Conservation (phyloP, 2,888 invertebrate species). For the Xestia sexstrigata region DNA sequence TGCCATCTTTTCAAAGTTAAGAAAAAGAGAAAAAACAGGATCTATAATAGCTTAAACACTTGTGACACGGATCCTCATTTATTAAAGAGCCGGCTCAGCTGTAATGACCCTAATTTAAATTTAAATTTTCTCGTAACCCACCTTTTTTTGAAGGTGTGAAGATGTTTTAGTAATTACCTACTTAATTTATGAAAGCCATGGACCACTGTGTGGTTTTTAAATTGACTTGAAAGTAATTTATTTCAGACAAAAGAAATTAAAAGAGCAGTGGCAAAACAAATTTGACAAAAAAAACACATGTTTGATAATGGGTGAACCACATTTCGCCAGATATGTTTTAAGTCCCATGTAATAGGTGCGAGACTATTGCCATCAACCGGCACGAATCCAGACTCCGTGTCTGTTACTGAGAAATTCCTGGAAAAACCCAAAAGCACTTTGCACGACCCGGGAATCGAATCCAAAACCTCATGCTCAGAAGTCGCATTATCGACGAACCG, state of each 20-base stretch:
- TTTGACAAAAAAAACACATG: neutral
- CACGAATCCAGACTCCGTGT: too few relatives aligned
- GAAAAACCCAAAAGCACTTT: too few relatives aligned
- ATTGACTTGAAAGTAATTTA: neutral
- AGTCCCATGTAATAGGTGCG: too few relatives aligned
- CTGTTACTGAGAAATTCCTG: too few relatives aligned
- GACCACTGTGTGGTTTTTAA: neutral
- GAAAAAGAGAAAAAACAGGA: neutral
- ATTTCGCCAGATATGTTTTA: too few relatives aligned
- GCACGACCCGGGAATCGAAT: too few relatives aligned
- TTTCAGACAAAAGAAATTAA: neutral
- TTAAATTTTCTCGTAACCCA: neutral
- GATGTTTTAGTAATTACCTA: conserved; percentile 8
- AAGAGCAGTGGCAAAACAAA: too few relatives aligned
- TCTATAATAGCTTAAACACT: conserved; percentile 10
- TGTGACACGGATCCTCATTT: conserved; percentile 12
- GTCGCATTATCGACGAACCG: too few relatives aligned
- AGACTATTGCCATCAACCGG: too few relatives aligned
- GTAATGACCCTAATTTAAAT: conserved; percentile 24
- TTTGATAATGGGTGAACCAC: too few relatives aligned
- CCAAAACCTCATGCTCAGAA: too few relatives aligned
- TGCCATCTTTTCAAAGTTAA: neutral
- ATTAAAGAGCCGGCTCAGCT: neutral
- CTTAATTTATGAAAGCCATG: neutral
- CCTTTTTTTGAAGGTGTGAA: neutral